Conservation (phyloP, 2,888 invertebrate species). For the Protodeltote pygarga region DNA sequence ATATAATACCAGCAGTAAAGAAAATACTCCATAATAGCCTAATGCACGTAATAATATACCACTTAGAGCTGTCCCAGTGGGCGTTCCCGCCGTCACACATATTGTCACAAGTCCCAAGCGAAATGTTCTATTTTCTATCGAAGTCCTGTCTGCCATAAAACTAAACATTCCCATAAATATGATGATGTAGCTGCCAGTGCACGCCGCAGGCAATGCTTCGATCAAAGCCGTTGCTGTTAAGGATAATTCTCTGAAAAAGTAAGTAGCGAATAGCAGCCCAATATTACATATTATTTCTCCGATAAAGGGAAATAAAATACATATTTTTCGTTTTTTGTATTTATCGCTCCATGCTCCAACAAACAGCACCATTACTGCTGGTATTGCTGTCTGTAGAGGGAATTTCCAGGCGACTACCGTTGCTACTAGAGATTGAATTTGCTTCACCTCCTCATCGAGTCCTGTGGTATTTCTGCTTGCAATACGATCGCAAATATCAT, state of each 20-base stretch:
- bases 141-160: conserved; percentile 88
- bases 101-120: conserved; percentile 88
- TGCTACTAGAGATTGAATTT: conserved; percentile 83
- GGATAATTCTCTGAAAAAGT: conserved; percentile 85
- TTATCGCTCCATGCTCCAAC: conserved; percentile 89
- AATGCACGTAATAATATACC: conserved; percentile 78
- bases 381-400: conserved; percentile 86
- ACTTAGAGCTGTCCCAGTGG: conserved; percentile 84
- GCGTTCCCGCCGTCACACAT: conserved; percentile 82
- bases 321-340: conserved; percentile 86
- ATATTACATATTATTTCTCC: conserved; percentile 86
- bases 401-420: conserved; percentile 87
- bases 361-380: conserved; percentile 86
- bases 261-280: conserved; percentile 85
- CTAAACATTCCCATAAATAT: conserved; percentile 88
- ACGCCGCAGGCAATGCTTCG: conserved; percentile 87
- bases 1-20: conserved; percentile 69
- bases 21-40: conserved; percentile 82
- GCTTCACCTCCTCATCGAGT: conserved; percentile 71
- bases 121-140: conserved; percentile 88
- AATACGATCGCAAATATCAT: conserved; percentile 84
- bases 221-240: conserved; percentile 82
- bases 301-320: conserved; percentile 85
- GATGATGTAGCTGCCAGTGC: conserved; percentile 87
- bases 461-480: conserved; percentile 74